Conservation (phyloP, 2,113 vertebrate species). For the Trematomus loennbergii region DNA sequence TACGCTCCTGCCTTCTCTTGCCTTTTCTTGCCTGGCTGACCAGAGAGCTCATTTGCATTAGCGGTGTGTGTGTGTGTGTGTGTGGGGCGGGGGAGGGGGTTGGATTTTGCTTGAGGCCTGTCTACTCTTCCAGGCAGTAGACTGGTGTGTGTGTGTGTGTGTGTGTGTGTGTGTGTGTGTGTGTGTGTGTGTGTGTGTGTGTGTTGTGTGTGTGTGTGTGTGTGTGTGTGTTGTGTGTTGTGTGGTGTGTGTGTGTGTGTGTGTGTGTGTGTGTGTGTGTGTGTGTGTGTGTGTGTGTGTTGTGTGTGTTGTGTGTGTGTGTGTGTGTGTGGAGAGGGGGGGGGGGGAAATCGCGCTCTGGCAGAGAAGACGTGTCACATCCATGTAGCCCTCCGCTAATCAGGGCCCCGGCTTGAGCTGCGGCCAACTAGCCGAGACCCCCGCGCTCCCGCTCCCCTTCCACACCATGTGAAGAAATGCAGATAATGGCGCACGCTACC, state of each 20-base stretch:
- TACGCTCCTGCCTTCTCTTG: slow-evolving; percentile 86
- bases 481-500: slow-evolving; percentile 80
- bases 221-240: slow-evolving; percentile 35
- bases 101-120: slow-evolving; percentile 87
- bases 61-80: slow-evolving; percentile 38
- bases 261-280: slow-evolving; percentile 49
- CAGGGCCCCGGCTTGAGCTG: slow-evolving; percentile 81
- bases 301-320: no score
- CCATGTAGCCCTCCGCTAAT: slow-evolving; percentile 87
- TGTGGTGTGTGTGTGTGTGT: no score
- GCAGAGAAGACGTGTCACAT: slow-evolving; percentile 87
- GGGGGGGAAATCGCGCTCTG: slow-evolving; percentile 79
- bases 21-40: slow-evolving; percentile 86
- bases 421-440: slow-evolving; percentile 67
- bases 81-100: slow-evolving; percentile 40
- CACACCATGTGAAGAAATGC: slow-evolving; percentile 88
- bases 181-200: slow-evolving; percentile 44
- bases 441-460: slow-evolving; percentile 12
- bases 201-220: slow-evolving; percentile 53
- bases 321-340: slow-evolving; percentile 31
- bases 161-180: slow-evolving; percentile 54
- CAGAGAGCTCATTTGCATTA: slow-evolving; percentile 88
- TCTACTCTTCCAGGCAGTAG: slow-evolving; percentile 87
- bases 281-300: neutral
- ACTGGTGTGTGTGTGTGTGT: slow-evolving; percentile 66